Evolutionary conservation across 2,888 invertebrate species (phyloP).

Genomic region (Platycnemis pennipes): DNA sequence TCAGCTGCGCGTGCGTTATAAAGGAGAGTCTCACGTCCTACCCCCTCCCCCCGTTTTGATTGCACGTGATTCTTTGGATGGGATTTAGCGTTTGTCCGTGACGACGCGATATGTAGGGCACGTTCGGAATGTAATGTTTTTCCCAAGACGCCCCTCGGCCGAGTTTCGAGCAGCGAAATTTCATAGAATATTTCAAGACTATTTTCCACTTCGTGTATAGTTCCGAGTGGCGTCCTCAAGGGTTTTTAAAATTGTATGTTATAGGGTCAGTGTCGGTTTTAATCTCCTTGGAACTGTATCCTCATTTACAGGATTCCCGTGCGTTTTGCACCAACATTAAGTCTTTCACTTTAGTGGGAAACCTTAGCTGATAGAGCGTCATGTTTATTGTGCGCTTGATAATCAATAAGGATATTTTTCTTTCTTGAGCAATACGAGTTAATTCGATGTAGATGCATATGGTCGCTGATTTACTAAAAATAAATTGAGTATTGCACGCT

Average conservation of each 20-base stretch:
- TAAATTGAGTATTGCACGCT: background rate
- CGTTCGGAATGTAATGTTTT: background rate
- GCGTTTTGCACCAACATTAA: background rate
- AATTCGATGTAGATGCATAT: background rate
- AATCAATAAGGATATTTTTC: background rate
- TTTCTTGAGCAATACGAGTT: background rate
- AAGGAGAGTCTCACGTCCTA: background rate
- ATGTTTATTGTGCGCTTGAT: background rate
- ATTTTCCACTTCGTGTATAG: background rate
- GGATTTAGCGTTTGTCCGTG: conserved; percentile 3
- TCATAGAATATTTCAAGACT: background rate
- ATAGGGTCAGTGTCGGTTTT: background rate
- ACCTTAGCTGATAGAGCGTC: background rate
- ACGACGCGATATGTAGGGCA: conserved; percentile 7
- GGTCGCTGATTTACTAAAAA: conserved; percentile 11
- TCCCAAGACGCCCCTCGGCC: background rate
- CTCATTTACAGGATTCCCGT: background rate
- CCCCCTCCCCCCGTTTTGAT: background rate
- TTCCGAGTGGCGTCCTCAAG: background rate
- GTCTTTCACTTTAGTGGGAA: background rate
- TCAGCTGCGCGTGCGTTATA: conserved; percentile 1
- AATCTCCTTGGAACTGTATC: background rate
- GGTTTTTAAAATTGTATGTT: background rate
- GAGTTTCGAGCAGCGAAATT: background rate
- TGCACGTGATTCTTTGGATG: background rate